Conservation (phyloP, 2,797 vertebrate species). For the Gastrophryne carolinensis region DNA sequence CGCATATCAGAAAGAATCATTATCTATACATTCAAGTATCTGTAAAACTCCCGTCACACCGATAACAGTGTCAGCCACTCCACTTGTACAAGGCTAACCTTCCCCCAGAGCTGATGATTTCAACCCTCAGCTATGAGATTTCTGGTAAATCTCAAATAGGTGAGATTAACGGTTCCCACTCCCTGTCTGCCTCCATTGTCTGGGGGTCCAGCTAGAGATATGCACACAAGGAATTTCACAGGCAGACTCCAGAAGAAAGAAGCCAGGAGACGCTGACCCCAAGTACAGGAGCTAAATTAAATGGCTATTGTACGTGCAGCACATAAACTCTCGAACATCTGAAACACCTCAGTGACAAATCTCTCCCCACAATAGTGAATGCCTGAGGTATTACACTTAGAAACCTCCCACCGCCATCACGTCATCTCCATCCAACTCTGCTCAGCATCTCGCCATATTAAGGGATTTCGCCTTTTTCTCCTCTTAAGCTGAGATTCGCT, state of each 20-base stretch:
- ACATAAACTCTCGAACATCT: constrained; percentile 25
- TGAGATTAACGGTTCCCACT: constrained; percentile 68
- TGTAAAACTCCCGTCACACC: constrained; percentile 58
- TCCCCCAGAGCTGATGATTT: constrained; percentile 61
- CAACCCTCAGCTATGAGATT: constrained; percentile 57
- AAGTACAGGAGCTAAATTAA: constrained; percentile 18
- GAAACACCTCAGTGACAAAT: constrained; percentile 39
- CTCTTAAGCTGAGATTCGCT: neutral
- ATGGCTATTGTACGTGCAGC: constrained; percentile 31
- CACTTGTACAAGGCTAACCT: constrained; percentile 61
- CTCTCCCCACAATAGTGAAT: constrained; percentile 24
- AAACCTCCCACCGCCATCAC: neutral
- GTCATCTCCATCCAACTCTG: constrained; percentile 7
- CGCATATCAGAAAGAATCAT: constrained; percentile 49
- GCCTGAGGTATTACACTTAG: constrained; percentile 28
- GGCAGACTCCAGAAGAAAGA: constrained; percentile 59
- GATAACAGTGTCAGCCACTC: constrained; percentile 67
- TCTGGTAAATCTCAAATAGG: constrained; percentile 62
- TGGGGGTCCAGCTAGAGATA: constrained; percentile 59
- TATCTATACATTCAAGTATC: constrained; percentile 54
- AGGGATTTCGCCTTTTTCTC: neutral
- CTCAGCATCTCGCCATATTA: constrained; percentile 9
- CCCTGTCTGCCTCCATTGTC: constrained; percentile 61
- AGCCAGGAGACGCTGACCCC: constrained; percentile 41
- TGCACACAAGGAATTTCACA: constrained; percentile 67